These are phyloP conservation scores for Phataginus tetradactyla DNA, from an alignment of 2,797 vertebrate species.

Conservation along the genomic window DNA sequence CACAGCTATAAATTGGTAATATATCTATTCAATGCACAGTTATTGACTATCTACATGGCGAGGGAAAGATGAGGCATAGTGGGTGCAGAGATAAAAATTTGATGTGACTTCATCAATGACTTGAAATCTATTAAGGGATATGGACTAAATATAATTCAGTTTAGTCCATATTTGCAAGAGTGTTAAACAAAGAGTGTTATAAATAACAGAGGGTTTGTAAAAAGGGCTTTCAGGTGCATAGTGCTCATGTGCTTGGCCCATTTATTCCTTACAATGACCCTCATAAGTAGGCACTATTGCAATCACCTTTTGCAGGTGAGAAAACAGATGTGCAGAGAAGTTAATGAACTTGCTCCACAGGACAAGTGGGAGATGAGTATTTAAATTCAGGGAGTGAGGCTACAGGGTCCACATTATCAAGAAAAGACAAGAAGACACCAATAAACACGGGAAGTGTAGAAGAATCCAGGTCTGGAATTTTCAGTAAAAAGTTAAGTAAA, in stretches of 20 bases:
- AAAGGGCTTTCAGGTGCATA: neutral
- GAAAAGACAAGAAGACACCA: neutral
- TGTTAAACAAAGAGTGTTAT: neutral
- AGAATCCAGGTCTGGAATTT: neutral
- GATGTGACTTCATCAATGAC: neutral
- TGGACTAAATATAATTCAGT: neutral
- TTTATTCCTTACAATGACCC: neutral
- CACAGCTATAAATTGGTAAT: neutral
- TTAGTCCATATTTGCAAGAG: neutral
- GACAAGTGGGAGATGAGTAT: neutral
- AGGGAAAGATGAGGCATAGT: neutral
- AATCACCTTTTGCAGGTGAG: neutral
- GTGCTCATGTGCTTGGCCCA: neutral
- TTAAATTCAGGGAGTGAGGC: neutral
- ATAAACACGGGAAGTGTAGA: neutral
- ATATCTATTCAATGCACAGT: neutral
- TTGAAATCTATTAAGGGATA: neutral
- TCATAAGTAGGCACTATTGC: neutral
- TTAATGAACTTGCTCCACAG: neutral
- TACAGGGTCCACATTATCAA: neutral
- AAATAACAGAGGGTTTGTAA: neutral
- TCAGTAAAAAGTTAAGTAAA: neutral
- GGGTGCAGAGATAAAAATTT: neutral
- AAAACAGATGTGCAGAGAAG: neutral
- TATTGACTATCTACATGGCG: neutral